Conservation (phyloP, 2,113 vertebrate species). For the Antechinus stuartii region DNA sequence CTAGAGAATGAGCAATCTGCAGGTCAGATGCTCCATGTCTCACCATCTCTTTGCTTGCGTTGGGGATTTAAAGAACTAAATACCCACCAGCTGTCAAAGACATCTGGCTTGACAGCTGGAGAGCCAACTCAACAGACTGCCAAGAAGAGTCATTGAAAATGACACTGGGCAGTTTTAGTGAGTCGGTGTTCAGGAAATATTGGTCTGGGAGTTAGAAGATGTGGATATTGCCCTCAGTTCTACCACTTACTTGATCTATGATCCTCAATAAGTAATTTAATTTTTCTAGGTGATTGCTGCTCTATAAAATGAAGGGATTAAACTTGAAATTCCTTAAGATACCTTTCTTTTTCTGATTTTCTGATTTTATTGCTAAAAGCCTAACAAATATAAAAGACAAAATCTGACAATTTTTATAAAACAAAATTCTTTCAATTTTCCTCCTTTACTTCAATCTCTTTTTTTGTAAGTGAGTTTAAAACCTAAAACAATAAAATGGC, state of each 20-base stretch:
- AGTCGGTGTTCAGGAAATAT: neutral
- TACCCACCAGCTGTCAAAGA: slow-evolving; percentile 29
- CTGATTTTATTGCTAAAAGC: neutral
- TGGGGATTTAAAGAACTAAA: slow-evolving; percentile 39
- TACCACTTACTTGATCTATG: neutral
- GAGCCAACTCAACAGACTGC: neutral
- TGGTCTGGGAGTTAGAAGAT: neutral
- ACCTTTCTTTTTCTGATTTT: neutral
- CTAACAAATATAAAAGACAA: slow-evolving; percentile 31
- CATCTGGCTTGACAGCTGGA: slow-evolving; percentile 12
- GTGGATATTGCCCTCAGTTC: neutral
- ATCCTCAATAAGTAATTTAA: neutral
- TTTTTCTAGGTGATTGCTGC: neutral
- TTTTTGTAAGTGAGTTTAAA: neutral
- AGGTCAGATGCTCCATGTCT: slow-evolving; percentile 55
- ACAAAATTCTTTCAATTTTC: neutral
- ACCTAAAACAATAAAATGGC: neutral
- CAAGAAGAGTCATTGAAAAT: slow-evolving; percentile 36
- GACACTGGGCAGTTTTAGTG: neutral
- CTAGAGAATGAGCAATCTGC: slow-evolving; percentile 56
- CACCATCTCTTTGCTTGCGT: slow-evolving; percentile 31
- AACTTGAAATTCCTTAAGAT: neutral
- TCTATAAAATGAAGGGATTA: neutral
- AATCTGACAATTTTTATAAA: neutral
- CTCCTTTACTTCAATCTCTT: neutral